A percentile compares a stretch with the other conserved stretches of the same genome.
phyloP scores from a whole-genome alignment of 2,797 vertebrate species.

The Hypotaenidia okinawae region DNA sequence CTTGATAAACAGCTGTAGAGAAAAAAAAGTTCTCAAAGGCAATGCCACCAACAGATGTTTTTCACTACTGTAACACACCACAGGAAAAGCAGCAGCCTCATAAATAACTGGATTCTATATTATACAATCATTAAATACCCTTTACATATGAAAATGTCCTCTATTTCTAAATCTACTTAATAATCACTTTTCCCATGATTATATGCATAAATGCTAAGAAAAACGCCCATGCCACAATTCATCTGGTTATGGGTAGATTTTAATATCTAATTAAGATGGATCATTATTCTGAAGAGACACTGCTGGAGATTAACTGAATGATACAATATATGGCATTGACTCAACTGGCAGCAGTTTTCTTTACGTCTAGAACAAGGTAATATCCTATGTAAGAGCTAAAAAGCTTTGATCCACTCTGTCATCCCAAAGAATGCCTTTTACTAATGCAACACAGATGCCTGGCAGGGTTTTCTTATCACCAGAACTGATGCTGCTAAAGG shows the following conservation, averaged over 20 bases:
- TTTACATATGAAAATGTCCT: slow-evolving; percentile 13
- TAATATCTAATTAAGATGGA: slow-evolving; percentile 25
- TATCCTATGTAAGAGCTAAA: slow-evolving; percentile 25
- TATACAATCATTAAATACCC: slow-evolving; percentile 29
- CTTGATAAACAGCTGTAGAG: slow-evolving; percentile 1
- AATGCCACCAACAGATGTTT: slow-evolving; percentile 4
- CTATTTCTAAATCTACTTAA: slow-evolving; percentile 35
- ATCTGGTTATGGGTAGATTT: slow-evolving; percentile 15
- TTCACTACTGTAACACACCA: neutral
- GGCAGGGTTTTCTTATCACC: slow-evolving; percentile 49
- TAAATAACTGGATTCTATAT: slow-evolving; percentile 3
- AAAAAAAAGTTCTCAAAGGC: neutral
- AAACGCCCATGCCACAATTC: slow-evolving; percentile 15
- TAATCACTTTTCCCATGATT: neutral
- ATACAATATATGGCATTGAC: slow-evolving; percentile 9
- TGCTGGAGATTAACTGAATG: neutral
- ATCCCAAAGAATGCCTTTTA: slow-evolving; percentile 8
- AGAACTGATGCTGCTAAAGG: slow-evolving; percentile 30
- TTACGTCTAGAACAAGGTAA: neutral
- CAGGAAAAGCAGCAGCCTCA: slow-evolving; percentile 24
- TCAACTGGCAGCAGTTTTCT: neutral
- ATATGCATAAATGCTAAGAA: slow-evolving; percentile 22
- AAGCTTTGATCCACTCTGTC: slow-evolving; percentile 32
- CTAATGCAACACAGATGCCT: neutral
- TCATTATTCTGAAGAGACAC: slow-evolving; percentile 39